phyloP scores from a whole-genome alignment of 2,888 invertebrate species.

The Phania funesta region DNA sequence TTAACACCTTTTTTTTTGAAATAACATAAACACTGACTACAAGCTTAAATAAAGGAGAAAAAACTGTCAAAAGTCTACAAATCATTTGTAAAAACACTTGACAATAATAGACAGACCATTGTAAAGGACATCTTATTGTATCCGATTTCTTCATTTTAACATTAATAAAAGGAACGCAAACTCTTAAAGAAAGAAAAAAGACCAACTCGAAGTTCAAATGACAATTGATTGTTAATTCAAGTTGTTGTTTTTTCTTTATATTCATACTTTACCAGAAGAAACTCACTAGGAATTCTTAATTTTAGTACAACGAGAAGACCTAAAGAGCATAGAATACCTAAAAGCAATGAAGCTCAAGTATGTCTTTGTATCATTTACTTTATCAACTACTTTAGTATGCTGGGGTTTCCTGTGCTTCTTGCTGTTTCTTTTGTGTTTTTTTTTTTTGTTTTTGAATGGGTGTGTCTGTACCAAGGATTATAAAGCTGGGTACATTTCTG shows the following conservation, averaged over 20 bases:
- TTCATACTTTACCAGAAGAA: conserved; percentile 25
- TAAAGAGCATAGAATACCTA: background rate
- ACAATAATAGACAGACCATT: conserved; percentile 68
- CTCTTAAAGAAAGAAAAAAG: conserved; percentile 46
- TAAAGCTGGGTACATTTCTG: conserved; percentile 44
- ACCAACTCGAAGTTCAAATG: conserved; percentile 67
- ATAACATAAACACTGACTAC: background rate
- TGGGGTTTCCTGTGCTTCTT: conserved; percentile 38
- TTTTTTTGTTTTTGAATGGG: conserved; percentile 24
- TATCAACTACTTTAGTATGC: conserved; percentile 46
- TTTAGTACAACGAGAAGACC: conserved; percentile 36
- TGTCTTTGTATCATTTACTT: conserved; percentile 64
- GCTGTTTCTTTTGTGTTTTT: background rate
- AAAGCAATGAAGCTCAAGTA: conserved; percentile 58
- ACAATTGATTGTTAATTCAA: conserved; percentile 68
- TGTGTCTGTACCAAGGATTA: conserved; percentile 65
- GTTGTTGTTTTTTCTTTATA: conserved; percentile 45
- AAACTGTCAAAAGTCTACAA: conserved; percentile 69
- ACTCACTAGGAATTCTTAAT: conserved; percentile 69
- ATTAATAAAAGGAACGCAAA: conserved; percentile 51
- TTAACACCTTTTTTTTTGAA: conserved; percentile 27
- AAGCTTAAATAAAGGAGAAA: background rate
- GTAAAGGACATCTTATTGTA: conserved; percentile 66
- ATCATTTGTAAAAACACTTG: conserved; percentile 70
- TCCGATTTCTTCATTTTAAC: conserved; percentile 66